Conservation (phyloP, 2,113 vertebrate genomes). For the Panthera tigris region DNA sequence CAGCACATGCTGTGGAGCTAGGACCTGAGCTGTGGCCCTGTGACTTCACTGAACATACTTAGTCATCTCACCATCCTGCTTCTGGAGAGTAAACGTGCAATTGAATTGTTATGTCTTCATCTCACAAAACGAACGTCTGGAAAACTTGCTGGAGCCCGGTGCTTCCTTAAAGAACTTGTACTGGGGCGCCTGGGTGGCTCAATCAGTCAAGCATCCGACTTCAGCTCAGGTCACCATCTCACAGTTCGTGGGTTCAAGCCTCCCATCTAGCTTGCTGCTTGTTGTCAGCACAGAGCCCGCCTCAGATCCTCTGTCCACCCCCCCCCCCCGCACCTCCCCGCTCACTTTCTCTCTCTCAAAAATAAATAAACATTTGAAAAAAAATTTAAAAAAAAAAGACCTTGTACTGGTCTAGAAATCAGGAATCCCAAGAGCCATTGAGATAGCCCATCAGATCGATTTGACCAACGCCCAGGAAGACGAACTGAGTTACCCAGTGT, state of each 20-base stretch:
- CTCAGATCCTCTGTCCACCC: too few species aligned
- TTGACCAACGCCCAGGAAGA: background rate
- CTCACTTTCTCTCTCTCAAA: too few species aligned
- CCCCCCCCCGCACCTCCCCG: too few species aligned
- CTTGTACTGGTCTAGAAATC: background rate
- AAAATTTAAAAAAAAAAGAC: too few species aligned
- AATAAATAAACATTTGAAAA: too few species aligned
- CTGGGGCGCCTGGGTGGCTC: too few species aligned
- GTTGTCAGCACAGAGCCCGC: too few species aligned
- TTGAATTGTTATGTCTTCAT: background rate
- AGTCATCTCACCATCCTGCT: background rate
- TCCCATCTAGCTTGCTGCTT: too few species aligned
- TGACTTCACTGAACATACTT: fast-evolving
- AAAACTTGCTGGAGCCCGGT: background rate
- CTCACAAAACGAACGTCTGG: background rate
- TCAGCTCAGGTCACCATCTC: too few species aligned
- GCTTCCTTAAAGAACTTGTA: background rate
- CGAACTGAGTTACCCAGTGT: background rate
- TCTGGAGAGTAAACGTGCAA: background rate
- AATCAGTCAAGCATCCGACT: too few species aligned
- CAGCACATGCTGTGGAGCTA: fast-evolving
- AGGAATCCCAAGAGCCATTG: background rate
- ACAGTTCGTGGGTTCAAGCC: too few species aligned
- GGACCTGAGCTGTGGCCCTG: background rate
- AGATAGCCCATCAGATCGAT: background rate